Percentiles rank a stretch among this genome's conserved stretches.
Evolutionary conservation across 2,888 invertebrate genomes (phyloP).

Genomic region (Agonopterix subpropinquella): DNA sequence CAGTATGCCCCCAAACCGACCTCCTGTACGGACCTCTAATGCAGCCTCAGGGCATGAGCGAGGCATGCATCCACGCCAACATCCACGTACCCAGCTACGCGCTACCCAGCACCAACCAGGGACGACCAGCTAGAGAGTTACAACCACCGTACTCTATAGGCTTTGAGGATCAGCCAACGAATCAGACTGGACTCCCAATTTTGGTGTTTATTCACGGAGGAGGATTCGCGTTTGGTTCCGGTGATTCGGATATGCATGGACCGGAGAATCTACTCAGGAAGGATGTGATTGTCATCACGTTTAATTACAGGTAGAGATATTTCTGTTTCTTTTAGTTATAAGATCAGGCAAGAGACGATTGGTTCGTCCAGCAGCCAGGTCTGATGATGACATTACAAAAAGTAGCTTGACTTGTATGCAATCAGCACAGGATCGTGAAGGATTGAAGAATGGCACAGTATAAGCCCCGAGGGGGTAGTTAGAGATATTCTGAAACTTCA

Average conservation of each 20-base stretch:
- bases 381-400: no score
- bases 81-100: constrained; percentile 47
- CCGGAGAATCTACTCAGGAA: constrained; percentile 53
- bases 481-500: no score
- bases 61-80: constrained; percentile 59
- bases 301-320: constrained; percentile 54
- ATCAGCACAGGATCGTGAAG: no score
- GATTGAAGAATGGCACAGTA: no score
- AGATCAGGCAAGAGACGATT: no score
- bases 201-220: constrained; percentile 64
- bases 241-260: constrained; percentile 52
- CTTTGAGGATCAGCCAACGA: constrained; percentile 3
- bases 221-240: constrained; percentile 60
- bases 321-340: no score
- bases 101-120: constrained; percentile 17
- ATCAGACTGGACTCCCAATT: constrained; percentile 36
- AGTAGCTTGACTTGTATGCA: no score
- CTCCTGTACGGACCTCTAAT: constrained; percentile 45
- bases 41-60: constrained; percentile 35
- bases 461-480: no score
- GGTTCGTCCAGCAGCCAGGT: no score
- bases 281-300: constrained; percentile 58
- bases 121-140: constrained; percentile 12
- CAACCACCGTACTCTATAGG: constrained; percentile 20
- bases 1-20: constrained; percentile 77